phyloP scores from a whole-genome alignment of 53 echinoderm and acorn worm species.

The Antedon mediterranea region DNA sequence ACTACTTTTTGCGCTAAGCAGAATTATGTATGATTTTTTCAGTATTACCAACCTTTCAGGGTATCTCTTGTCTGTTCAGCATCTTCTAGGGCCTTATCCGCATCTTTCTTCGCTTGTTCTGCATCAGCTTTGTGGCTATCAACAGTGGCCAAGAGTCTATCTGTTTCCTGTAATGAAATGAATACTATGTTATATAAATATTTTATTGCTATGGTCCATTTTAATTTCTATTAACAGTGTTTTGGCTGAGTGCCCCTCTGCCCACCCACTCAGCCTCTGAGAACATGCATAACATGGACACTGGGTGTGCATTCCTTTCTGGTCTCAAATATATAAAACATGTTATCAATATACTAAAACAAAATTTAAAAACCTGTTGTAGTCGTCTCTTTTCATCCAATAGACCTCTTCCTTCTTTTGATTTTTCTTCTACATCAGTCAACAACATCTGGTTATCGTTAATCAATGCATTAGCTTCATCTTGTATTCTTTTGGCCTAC shows the following conservation, averaged over 20 bases:
- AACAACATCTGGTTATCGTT: slow-evolving; percentile 43
- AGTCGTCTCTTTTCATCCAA: slow-evolving; percentile 42
- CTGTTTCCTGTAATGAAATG: slow-evolving; percentile 29
- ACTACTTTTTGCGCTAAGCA: too few relatives aligned
- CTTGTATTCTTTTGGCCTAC: slow-evolving; percentile 51
- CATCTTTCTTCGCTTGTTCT: slow-evolving; percentile 50
- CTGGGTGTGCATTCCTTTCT: too few relatives aligned
- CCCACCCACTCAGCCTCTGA: too few relatives aligned
- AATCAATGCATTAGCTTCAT: slow-evolving; percentile 36
- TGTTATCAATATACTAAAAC: background rate
- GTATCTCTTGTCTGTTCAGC: slow-evolving; percentile 46
- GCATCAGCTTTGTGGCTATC: slow-evolving; percentile 58
- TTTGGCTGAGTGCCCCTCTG: too few relatives aligned
- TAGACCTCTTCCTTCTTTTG: slow-evolving; percentile 35
- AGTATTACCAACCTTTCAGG: slow-evolving; percentile 35
- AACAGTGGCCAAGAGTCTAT: slow-evolving; percentile 48
- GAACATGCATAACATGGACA: too few relatives aligned
- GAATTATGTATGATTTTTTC: background rate
- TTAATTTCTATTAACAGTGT: too few relatives aligned
- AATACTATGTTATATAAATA: too few relatives aligned
- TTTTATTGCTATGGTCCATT: too few relatives aligned
- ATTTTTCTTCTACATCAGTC: slow-evolving; percentile 52
- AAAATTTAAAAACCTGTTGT: slow-evolving; percentile 31
- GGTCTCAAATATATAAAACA: too few relatives aligned
- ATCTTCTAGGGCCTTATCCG: slow-evolving; percentile 53